Conservation (phyloP, 2,888 invertebrate genomes). For the Chrysomela aeneicollis region DNA sequence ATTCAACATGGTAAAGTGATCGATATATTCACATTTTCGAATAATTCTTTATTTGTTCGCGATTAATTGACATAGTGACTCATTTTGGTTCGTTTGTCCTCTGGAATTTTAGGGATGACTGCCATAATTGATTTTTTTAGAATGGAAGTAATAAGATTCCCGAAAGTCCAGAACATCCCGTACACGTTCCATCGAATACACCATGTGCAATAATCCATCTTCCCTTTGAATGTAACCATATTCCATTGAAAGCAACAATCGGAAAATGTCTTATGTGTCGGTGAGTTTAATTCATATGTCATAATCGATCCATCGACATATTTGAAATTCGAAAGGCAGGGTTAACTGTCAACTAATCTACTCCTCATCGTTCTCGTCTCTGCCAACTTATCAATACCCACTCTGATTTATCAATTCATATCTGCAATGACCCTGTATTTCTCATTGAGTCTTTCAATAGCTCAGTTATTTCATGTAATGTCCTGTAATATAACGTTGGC, state of each 20-base stretch:
- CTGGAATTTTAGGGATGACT: no score
- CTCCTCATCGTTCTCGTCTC: no score
- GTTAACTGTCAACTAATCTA: no score
- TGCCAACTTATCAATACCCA: no score
- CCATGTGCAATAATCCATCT: slow-evolving; percentile 72
- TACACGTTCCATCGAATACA: slow-evolving; percentile 32
- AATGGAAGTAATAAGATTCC: slow-evolving; percentile 47
- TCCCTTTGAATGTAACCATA: slow-evolving; percentile 78
- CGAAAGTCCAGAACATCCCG: slow-evolving; percentile 56
- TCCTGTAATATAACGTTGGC: no score
- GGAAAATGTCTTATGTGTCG: slow-evolving; percentile 77
- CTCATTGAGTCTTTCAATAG: no score
- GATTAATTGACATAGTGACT: neutral
- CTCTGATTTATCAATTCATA: no score
- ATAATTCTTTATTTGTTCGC: no score
- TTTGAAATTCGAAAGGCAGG: no score
- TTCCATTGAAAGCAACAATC: slow-evolving; percentile 78
- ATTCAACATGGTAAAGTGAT: slow-evolving; percentile 34
- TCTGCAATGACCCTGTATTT: no score
- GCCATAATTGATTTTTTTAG: slow-evolving; percentile 32
- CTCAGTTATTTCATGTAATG: no score
- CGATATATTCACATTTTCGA: no score
- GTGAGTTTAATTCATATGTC: slow-evolving; percentile 58
- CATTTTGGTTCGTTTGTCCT: slow-evolving; percentile 8
- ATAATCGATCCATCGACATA: neutral